These are phyloP conservation scores for Acrobasis repandana DNA, from an alignment of 2,888 invertebrate genomes.

Conservation along the genomic window DNA sequence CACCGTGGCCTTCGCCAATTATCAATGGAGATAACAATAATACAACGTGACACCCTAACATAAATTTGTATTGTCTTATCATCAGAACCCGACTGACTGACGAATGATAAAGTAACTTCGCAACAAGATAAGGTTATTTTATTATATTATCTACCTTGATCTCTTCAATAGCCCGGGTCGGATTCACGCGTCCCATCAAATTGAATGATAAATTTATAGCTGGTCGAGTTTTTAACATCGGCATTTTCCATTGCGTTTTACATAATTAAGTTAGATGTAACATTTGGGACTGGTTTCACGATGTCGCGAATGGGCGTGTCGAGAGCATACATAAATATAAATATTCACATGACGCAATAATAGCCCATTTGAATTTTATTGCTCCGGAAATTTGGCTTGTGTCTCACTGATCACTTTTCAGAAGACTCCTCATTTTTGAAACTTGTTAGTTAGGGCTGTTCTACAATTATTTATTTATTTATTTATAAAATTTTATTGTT, in stretches of 20 bases:
- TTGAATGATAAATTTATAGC: slow-evolving; percentile 33
- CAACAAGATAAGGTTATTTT: slow-evolving; percentile 65
- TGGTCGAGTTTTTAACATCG: slow-evolving; percentile 31
- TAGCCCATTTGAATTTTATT: slow-evolving; percentile 41
- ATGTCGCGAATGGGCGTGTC: slow-evolving; percentile 42
- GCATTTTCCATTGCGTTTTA: slow-evolving; percentile 31
- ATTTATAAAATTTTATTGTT: too few relatives aligned
- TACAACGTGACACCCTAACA: slow-evolving; percentile 77
- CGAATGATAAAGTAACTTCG: slow-evolving; percentile 59
- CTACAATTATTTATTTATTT: too few relatives aligned
- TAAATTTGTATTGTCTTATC: slow-evolving; percentile 80
- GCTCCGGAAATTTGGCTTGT: slow-evolving; percentile 34
- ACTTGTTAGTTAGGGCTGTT: slow-evolving; percentile 1
- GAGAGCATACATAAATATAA: slow-evolving; percentile 41
- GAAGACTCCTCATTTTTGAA: neutral
- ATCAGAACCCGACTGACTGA: slow-evolving; percentile 58
- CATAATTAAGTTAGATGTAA: slow-evolving; percentile 23
- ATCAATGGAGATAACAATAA: slow-evolving; percentile 76
- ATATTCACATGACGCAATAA: slow-evolving; percentile 39
- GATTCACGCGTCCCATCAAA: slow-evolving; percentile 30
- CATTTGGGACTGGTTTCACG: slow-evolving; percentile 25
- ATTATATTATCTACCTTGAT: slow-evolving; percentile 49
- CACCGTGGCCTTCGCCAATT: slow-evolving; percentile 65
- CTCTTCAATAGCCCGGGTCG: slow-evolving; percentile 41
- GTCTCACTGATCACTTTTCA: neutral